Percentiles rank a stretch among this genome's conserved stretches.
These are phyloP conservation scores for Otis tarda DNA, from an alignment of 2,113 vertebrate species.

Conservation along the genomic window DNA sequence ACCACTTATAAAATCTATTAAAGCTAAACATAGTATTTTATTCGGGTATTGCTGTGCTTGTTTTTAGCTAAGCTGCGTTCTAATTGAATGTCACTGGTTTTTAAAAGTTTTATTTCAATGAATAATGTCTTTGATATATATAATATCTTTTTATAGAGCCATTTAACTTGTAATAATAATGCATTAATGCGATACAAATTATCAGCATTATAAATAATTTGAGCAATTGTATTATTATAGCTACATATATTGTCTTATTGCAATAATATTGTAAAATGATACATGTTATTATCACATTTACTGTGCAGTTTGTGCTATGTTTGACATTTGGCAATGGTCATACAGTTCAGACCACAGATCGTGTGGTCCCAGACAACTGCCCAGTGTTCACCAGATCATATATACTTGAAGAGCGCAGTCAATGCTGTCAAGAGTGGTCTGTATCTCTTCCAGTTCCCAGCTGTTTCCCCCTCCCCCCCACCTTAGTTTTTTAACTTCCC, in stretches of 20 bases:
- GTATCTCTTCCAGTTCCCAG: background rate
- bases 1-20: background rate
- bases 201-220: background rate
- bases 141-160: background rate
- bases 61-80: background rate
- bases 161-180: background rate
- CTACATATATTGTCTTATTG: background rate
- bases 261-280: background rate
- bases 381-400: background rate
- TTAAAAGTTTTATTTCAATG: background rate
- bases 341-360: background rate
- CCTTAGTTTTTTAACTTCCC: background rate
- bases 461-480: too few species aligned
- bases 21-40: background rate
- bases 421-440: background rate
- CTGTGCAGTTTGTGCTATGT: background rate
- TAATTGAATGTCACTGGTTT: background rate
- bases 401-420: background rate
- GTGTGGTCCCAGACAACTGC: background rate
- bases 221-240: background rate
- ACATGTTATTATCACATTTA: background rate
- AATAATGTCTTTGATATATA: background rate
- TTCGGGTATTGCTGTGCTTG: background rate
- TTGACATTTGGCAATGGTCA: background rate
- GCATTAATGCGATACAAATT: background rate